phyloP scores from a whole-genome alignment of 2,797 vertebrate genomes.

The Aselliscus stoliczkanus region DNA sequence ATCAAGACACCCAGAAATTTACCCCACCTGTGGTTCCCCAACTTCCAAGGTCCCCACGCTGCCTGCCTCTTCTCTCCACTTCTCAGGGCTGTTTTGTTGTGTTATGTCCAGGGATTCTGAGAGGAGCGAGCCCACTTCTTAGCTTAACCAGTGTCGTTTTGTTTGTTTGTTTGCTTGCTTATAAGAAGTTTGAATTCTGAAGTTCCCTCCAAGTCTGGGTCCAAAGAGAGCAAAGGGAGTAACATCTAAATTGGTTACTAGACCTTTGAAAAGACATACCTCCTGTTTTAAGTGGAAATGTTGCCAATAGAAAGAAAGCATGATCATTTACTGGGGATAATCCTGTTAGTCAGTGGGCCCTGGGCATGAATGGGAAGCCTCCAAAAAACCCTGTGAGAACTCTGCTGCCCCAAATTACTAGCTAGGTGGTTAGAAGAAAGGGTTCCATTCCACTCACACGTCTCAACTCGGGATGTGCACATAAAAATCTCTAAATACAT shows the following conservation, averaged over 20 bases:
- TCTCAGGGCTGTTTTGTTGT: background rate
- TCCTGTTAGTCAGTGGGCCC: accelerated
- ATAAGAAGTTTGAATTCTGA: background rate
- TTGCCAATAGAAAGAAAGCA: too few relatives aligned
- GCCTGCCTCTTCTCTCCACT: background rate
- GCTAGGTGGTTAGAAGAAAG: background rate
- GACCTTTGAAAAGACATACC: background rate
- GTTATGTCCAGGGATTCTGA: background rate
- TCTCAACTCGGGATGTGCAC: too few relatives aligned
- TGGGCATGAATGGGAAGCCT: background rate
- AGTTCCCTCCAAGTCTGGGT: background rate
- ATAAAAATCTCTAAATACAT: too few relatives aligned
- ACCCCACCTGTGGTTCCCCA: too few relatives aligned
- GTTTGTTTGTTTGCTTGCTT: background rate
- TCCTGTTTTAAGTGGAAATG: background rate
- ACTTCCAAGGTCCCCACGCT: too few relatives aligned
- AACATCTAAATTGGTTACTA: accelerated
- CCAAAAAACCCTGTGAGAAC: too few relatives aligned
- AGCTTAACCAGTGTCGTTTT: too few relatives aligned
- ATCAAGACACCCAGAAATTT: background rate
- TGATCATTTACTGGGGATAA: accelerated
- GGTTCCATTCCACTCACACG: too few relatives aligned
- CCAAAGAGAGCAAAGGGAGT: background rate
- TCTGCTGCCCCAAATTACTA: background rate
- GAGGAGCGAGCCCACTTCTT: background rate